Evolutionary conservation across 2,888 invertebrate species (phyloP).

Genomic region (Parnassius apollo): DNA sequence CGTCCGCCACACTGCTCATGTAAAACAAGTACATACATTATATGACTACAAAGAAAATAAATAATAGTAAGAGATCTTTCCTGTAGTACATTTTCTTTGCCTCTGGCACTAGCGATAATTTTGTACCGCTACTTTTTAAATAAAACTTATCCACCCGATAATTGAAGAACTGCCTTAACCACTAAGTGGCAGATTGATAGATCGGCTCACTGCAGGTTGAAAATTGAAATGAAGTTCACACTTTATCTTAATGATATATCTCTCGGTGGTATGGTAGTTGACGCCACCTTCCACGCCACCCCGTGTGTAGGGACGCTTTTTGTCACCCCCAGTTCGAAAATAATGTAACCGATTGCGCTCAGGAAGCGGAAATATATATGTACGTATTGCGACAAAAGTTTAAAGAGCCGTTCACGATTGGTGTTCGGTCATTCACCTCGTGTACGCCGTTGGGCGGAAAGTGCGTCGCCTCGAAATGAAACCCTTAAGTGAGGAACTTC

Average conservation of each 20-base stretch:
- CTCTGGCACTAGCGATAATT: neutral
- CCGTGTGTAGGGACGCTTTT: slow-evolving; percentile 27
- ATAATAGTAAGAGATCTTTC: no score
- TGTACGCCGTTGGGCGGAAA: slow-evolving; percentile 13
- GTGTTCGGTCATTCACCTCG: slow-evolving; percentile 39
- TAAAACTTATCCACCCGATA: slow-evolving; percentile 8
- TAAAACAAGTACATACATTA: no score
- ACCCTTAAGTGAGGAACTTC: slow-evolving; percentile 25
- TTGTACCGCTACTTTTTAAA: neutral
- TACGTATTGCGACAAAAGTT: slow-evolving; percentile 45
- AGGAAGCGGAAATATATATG: slow-evolving; percentile 29
- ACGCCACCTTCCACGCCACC: neutral
- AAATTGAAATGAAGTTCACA: slow-evolving; percentile 33
- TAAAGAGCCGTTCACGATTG: slow-evolving; percentile 41
- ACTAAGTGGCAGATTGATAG: slow-evolving; percentile 20
- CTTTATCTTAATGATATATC: slow-evolving; percentile 49
- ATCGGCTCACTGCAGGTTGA: slow-evolving; percentile 7
- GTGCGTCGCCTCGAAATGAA: slow-evolving; percentile 24
- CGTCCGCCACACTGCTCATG: no score
- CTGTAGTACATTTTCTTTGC: neutral
- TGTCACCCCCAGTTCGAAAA: slow-evolving; percentile 36
- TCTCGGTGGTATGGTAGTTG: slow-evolving; percentile 21
- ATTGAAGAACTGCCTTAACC: slow-evolving; percentile 13
- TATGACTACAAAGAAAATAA: no score
- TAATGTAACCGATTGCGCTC: slow-evolving; percentile 30